Conservation (phyloP, 2,888 invertebrate species). For the Gerosis bhagava region DNA sequence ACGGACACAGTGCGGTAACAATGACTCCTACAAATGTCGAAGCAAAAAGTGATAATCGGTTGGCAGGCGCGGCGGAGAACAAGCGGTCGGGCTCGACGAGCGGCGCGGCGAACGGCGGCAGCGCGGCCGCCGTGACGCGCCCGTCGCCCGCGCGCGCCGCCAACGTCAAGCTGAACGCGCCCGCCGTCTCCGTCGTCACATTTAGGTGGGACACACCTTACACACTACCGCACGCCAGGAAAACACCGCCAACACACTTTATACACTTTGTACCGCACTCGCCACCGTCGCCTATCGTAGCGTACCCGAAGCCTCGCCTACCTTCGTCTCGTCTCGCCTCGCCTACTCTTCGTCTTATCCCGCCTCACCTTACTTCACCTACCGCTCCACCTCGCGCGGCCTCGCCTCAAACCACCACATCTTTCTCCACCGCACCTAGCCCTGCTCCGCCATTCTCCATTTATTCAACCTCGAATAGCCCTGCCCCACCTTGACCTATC, state of each 20-base stretch:
- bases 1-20: too few relatives aligned
- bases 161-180: slow-evolving; percentile 82
- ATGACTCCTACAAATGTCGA: too few relatives aligned
- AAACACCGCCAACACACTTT: slow-evolving; percentile 87
- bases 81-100: slow-evolving; percentile 46
- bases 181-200: slow-evolving; percentile 94
- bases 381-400: too few relatives aligned
- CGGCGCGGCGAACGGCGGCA: slow-evolving; percentile 43
- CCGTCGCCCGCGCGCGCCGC: slow-evolving; percentile 69
- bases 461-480: too few relatives aligned
- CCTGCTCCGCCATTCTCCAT: too few relatives aligned
- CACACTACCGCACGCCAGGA: slow-evolving; percentile 83
- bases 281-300: slow-evolving; percentile 37
- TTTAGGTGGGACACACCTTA: slow-evolving; percentile 95
- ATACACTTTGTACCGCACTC: slow-evolving; percentile 44
- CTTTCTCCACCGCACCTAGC: too few relatives aligned
- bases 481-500: too few relatives aligned
- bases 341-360: too few relatives aligned
- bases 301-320: too few relatives aligned
- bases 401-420: too few relatives aligned
- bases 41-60: not conserved
- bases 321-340: too few relatives aligned
- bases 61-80: slow-evolving; percentile 8
- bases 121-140: slow-evolving; percentile 44
- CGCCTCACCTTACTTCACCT: too few relatives aligned